Base-by-base conservation (phyloP, 2,888 invertebrate species). In the Leucoma salicis region DNA sequence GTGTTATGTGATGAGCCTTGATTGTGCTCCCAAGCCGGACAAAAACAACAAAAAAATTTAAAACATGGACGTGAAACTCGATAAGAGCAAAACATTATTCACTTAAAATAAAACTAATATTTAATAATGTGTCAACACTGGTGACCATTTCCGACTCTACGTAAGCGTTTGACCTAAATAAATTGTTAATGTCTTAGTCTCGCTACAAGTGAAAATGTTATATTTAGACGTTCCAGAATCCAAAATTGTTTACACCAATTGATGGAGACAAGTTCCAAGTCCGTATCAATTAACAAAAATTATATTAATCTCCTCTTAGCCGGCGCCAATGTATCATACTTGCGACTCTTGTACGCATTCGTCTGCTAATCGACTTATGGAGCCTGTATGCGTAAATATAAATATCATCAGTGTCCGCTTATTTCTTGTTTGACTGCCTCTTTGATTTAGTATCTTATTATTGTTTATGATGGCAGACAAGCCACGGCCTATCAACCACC, bases 211-310 rank as follows among this genome's bases (percentile, higher is more conserved):
- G 57, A 58, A 61, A 67, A 58, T 49, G 56, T 57, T 82, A 78
- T 70, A 81, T 78, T 81, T 83, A 83, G 70, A 61, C 61, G 78
- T 57, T 71, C 78, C 74, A 79, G 71, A 74, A 76, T 74, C 69
- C 69, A 75, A 77, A 78, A 73, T 70, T 78, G 71, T 61, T 37
- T 56, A 53, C 41, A 63, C 61, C 77, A 83, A 82, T 85, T 80
- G 76, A 54, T 57, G 63, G 57, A 63, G 70, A 69, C 75, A 71
- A 57, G 67, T 66, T 60, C 63, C 72, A 76, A 79, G 74, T 75
- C 67, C 70, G 66, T 73, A 70, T 74, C 73, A 86, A 86, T 87
- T 85, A 84, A 82, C 68, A 76, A 83, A 85, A 82, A 80, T 71
- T 75, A 75, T 74, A 75, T 78, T 83, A 80, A 82, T 81, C 77